Percentiles rank a stretch among this genome's conserved stretches.
phyloP scores from a whole-genome alignment of 2,888 invertebrate genomes.

The Rhorus exstirpatorius region DNA sequence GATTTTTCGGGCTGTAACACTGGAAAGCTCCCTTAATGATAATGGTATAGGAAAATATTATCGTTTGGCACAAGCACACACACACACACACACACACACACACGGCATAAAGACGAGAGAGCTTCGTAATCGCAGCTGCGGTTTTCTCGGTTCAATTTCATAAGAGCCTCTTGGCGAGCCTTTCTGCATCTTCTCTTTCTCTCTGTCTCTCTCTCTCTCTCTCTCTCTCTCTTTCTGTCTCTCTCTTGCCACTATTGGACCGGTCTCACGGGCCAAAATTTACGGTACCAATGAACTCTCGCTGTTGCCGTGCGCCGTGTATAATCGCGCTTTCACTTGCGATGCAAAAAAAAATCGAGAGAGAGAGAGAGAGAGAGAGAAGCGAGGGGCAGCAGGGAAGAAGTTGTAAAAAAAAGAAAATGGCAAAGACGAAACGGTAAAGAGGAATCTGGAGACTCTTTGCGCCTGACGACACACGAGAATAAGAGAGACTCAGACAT shows the following conservation, averaged over 20 bases:
- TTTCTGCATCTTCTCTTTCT: slow-evolving; percentile 19
- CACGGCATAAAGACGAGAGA: neutral
- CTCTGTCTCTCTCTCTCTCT: neutral
- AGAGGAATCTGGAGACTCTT: slow-evolving; percentile 37
- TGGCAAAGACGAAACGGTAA: slow-evolving; percentile 32
- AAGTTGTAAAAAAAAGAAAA: slow-evolving; percentile 20
- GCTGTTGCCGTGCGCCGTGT: slow-evolving; percentile 51
- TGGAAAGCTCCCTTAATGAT: no score
- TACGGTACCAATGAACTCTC: slow-evolving; percentile 66
- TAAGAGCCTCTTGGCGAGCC: slow-evolving; percentile 41
- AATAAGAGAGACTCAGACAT: slow-evolving; percentile 1
- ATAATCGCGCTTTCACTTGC: slow-evolving; percentile 66
- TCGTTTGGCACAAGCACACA: neutral
- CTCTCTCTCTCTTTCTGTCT: slow-evolving; percentile 5
- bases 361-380: slow-evolving; percentile 11
- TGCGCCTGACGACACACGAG: slow-evolving; percentile 39
- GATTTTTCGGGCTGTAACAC: no score
- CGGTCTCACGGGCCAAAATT: slow-evolving; percentile 64
- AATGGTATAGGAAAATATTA: neutral
- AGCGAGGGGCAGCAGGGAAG: no score
- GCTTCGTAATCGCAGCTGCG: slow-evolving; percentile 35
- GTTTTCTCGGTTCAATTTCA: slow-evolving; percentile 51
- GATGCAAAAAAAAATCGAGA: slow-evolving; percentile 37
- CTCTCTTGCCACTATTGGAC: slow-evolving; percentile 29
- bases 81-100: no score